These are phyloP conservation scores for Silurus lanzhouensis DNA, from an alignment of 2,797 vertebrate genomes.

Conservation along the genomic window DNA sequence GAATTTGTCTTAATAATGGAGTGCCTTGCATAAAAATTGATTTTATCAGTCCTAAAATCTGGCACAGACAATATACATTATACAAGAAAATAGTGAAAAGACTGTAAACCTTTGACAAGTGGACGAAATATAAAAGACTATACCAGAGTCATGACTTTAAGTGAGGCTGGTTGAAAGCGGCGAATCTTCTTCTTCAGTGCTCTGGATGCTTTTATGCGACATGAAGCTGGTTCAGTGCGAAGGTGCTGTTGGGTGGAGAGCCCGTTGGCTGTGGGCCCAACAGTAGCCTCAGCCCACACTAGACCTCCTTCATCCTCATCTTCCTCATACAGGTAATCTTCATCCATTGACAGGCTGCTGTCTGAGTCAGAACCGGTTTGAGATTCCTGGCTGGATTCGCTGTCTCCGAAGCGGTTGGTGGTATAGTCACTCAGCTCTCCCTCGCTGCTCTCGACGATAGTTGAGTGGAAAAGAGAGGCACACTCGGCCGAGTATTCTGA, in stretches of 20 bases:
- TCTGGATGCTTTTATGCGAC: slow-evolving; percentile 91
- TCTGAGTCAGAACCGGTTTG: slow-evolving; percentile 69
- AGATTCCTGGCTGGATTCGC: slow-evolving; percentile 83
- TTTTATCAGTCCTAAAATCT: background rate
- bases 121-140: slow-evolving; percentile 58
- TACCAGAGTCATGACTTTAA: slow-evolving; percentile 96
- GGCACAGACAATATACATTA: background rate
- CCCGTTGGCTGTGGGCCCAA: slow-evolving; percentile 69
- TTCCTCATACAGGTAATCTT: slow-evolving; percentile 67
- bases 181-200: slow-evolving; percentile 94
- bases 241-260: slow-evolving; percentile 66
- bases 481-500: slow-evolving; percentile 86
- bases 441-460: slow-evolving; percentile 84
- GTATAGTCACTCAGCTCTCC: slow-evolving; percentile 87
- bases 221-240: slow-evolving; percentile 78
- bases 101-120: slow-evolving; percentile 1
- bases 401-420: slow-evolving; percentile 85
- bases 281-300: slow-evolving; percentile 76
- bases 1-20: background rate
- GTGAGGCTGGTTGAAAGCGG: slow-evolving; percentile 87
- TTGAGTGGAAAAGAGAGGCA: slow-evolving; percentile 82
- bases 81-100: background rate
- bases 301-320: slow-evolving; percentile 67
- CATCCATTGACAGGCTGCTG: slow-evolving; percentile 74
- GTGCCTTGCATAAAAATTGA: background rate